Conservation (phyloP, 2,797 vertebrate genomes). For the Fistularia tabacaria region DNA sequence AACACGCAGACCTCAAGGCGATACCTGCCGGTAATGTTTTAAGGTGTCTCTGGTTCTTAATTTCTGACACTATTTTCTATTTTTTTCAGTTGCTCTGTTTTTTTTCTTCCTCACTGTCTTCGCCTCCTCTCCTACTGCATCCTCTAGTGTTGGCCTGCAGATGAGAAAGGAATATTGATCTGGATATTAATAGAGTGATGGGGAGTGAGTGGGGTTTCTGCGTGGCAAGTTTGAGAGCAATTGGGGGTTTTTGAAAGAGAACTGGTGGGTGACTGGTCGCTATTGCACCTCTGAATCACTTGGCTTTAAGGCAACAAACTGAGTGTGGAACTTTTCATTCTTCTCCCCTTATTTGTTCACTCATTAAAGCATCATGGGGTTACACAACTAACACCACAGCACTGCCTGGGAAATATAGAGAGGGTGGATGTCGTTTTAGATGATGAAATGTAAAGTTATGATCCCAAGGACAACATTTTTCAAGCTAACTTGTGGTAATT, state of each 20-base stretch:
- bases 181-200: conserved; percentile 34
- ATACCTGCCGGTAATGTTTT: conserved; percentile 5
- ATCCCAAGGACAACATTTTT: too few species aligned
- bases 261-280: conserved; percentile 16
- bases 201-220: conserved; percentile 5
- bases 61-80: background rate
- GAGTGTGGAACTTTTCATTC: conserved; percentile 15
- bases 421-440: background rate
- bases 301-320: conserved; percentile 16
- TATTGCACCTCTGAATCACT: conserved; percentile 31
- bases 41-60: background rate
- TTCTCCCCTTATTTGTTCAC: conserved; percentile 17
- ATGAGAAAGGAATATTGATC: conserved; percentile 24
- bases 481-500: too few species aligned
- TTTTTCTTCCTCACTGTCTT: background rate
- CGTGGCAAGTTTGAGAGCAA: conserved; percentile 9
- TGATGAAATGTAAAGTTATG: too few species aligned
- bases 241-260: conserved; percentile 13
- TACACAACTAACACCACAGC: too few species aligned
- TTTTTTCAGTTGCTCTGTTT: background rate
- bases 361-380: conserved; percentile 16
- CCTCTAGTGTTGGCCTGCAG: conserved; percentile 7
- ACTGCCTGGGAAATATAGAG: background rate
- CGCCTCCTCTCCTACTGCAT: background rate
- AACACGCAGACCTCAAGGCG: background rate